These are phyloP conservation scores for Philotrypesis tridentata DNA, from an alignment of 1,140 invertebrate species.

Conservation along the genomic window DNA sequence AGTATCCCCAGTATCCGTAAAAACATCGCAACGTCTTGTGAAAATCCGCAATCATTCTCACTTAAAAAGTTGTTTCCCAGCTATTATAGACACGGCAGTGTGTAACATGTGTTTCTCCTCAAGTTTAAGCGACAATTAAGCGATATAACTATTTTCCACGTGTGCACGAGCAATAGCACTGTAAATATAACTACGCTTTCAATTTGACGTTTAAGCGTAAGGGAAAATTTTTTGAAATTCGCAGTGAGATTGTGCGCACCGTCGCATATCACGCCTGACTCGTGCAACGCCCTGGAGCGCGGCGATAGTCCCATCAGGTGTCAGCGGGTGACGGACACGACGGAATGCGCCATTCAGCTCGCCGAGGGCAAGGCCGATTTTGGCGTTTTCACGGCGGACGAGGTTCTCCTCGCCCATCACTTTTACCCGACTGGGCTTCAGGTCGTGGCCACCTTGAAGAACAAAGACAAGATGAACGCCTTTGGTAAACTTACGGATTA, in stretches of 20 bases:
- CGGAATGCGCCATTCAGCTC: constrained; percentile 75
- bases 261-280: constrained; percentile 2
- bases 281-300: constrained; percentile 50
- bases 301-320: constrained; percentile 60
- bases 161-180: no score
- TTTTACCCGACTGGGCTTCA: constrained; percentile 67
- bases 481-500: constrained; percentile 54
- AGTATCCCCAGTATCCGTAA: no score
- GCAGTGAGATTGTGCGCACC: constrained; percentile 60
- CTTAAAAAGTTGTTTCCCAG: no score
- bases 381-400: constrained; percentile 76
- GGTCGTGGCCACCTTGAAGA: constrained; percentile 72
- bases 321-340: constrained; percentile 64
- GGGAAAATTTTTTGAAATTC: constrained; percentile 35
- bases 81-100: no score
- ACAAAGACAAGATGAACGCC: constrained; percentile 59
- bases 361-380: constrained; percentile 71
- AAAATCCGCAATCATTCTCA: no score
- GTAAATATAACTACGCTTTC: no score
- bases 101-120: no score
- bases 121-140: no score
- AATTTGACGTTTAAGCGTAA: no score
- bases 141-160: no score
- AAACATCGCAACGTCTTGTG: no score
- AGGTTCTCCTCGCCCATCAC: constrained; percentile 72